Conservation (phyloP, 2,113 vertebrate genomes). For the Hippocampus zosterae region DNA sequence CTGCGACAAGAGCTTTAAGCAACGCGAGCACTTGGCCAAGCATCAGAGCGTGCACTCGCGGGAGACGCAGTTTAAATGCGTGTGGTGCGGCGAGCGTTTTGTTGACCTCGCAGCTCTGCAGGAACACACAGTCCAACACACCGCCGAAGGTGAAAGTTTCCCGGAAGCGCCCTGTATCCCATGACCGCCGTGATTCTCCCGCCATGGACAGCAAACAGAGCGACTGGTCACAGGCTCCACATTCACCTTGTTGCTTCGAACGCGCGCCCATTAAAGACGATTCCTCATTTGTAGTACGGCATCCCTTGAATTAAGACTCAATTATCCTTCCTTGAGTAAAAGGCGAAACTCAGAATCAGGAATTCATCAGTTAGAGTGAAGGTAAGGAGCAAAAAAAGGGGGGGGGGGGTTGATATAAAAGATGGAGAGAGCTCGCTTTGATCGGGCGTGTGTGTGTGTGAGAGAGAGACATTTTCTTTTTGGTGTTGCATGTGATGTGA, state of each 20-base stretch:
- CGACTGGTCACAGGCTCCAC: slow-evolving; percentile 30
- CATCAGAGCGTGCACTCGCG: slow-evolving; percentile 92
- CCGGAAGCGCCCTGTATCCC: slow-evolving; percentile 86
- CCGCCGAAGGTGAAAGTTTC: slow-evolving; percentile 85
- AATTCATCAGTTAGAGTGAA: slow-evolving; percentile 13
- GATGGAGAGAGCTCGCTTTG: slow-evolving; percentile 27
- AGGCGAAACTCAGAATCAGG: slow-evolving; percentile 14
- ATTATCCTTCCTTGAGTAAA: slow-evolving; percentile 18
- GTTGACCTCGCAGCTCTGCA: slow-evolving; percentile 88
- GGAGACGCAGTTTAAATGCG: slow-evolving; percentile 95
- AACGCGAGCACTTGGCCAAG: slow-evolving; percentile 94
- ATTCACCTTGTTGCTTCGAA: slow-evolving; percentile 31
- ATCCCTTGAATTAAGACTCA: slow-evolving; percentile 10
- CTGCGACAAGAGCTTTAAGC: slow-evolving; percentile 97
- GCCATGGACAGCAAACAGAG: slow-evolving; percentile 4
- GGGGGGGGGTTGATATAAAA: slow-evolving; percentile 22
- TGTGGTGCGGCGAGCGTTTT: slow-evolving; percentile 94
- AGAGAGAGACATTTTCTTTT: slow-evolving; percentile 28
- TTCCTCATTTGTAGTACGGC: slow-evolving; percentile 24
- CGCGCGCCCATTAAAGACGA: slow-evolving; percentile 21
- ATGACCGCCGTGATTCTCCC: slow-evolving; percentile 30
- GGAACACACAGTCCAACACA: slow-evolving; percentile 94
- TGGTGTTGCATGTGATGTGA: slow-evolving; percentile 58
- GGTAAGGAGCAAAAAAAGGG: slow-evolving; percentile 10
- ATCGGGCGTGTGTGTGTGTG: neutral